A percentile compares a stretch with the other conserved stretches of the same genome.
Conservation (phyloP, 2,888 invertebrate genomes). For the Phyto melanocephala region DNA sequence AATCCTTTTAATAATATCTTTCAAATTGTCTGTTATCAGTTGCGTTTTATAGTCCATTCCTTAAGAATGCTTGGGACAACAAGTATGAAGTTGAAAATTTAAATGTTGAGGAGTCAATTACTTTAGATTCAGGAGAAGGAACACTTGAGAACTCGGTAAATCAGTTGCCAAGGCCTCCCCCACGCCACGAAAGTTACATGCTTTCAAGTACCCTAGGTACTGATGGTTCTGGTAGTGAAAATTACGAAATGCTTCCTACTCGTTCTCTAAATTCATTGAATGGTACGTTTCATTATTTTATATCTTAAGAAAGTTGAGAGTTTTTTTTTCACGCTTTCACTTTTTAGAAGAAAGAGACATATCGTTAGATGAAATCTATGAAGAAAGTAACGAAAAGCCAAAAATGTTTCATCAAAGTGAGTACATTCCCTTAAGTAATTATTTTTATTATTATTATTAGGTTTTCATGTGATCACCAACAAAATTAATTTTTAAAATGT, state of each 20-base stretch:
- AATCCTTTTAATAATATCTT: background rate
- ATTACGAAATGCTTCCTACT: slow-evolving; percentile 84
- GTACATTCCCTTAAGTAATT: slow-evolving; percentile 50
- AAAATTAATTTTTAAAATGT: background rate
- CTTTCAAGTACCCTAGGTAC: slow-evolving; percentile 82
- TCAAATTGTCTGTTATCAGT: slow-evolving; percentile 82
- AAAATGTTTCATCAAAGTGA: slow-evolving; percentile 81
- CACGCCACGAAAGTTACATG: slow-evolving; percentile 88
- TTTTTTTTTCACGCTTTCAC: slow-evolving; percentile 24
- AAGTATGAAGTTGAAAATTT: slow-evolving; percentile 96
- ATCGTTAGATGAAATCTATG: slow-evolving; percentile 79
- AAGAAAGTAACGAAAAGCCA: slow-evolving; percentile 79
- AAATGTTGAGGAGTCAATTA: slow-evolving; percentile 87
- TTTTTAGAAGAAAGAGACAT: slow-evolving; percentile 79
- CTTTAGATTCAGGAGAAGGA: slow-evolving; percentile 84
- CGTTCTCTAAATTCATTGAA: slow-evolving; percentile 79
- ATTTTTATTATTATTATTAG: no score
- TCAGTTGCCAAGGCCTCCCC: slow-evolving; percentile 83
- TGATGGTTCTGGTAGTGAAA: slow-evolving; percentile 82
- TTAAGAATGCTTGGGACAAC: slow-evolving; percentile 97
- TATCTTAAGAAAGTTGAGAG: slow-evolving; percentile 1
- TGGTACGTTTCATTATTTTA: slow-evolving; percentile 77
- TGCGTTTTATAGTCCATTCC: slow-evolving; percentile 96
- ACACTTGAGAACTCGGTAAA: slow-evolving; percentile 86
- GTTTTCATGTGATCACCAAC: background rate